Base-by-base conservation (phyloP, 2,888 invertebrate genomes). In the Heliconius sara region DNA sequence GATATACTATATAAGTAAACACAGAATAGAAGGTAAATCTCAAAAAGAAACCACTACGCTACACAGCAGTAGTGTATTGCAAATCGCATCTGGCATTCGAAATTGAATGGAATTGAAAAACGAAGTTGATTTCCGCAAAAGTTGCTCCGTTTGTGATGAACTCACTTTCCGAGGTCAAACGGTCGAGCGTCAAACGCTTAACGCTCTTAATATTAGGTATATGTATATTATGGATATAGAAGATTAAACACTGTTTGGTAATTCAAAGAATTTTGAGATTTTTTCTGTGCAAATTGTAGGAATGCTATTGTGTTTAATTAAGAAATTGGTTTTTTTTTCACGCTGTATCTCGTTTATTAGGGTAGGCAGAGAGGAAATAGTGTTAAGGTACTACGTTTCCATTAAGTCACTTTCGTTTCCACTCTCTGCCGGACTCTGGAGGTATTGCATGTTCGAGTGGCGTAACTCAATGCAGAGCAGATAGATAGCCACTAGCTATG, bases 81-180 rank as follows among this genome's bases (percentile, higher is more conserved):
- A 73, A 60, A 60, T 60, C 57, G 57, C 72, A 73, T 73, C 34
- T 25, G 60, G 34, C 60, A 60, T 60, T n/a, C 57, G 34, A 60
- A n/a, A 73, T 73, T 72, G 72, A n/a, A 57, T 30, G 52, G n/a
- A 72, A 72, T 72, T 73, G 73, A 73, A 73, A 73, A 73, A 72
- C 57, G 34, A 47, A 60, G 57, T 34, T 57, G 16, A 73, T 60
- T 73, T 73, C 73, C 60, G 57, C 60, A 16, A 34, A n/a, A 57
- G n/a, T 73, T 73, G 60, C 34, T 60, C 73, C 60, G 30, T 60
- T 72, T 57, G 57, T 73, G 60, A 73, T 73, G 34, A 73, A 73
- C 34, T 70, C 0, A 22, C 34, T 60, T 39, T n/a, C 34, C 7
- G 16, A 73, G 60, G 60, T 73, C n/a, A 73, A 73, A 73, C 60